Evolutionary conservation across 2,113 vertebrate genomes (phyloP), one percentile per base, ranked within the genome.

Genomic region (Hylia prasina): DNA sequence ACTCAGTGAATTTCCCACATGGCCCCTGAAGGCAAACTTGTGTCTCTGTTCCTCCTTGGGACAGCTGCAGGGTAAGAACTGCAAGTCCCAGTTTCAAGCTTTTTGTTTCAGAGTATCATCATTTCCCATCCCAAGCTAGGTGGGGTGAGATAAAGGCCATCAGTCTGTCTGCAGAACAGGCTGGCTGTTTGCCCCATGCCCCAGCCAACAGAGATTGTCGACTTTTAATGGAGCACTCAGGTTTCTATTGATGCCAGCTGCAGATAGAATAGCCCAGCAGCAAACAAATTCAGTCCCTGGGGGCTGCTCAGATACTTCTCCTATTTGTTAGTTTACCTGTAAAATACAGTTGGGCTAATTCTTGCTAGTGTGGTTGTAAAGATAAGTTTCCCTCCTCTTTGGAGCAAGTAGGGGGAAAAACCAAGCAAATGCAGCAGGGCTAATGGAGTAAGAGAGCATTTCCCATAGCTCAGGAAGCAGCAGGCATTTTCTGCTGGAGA

Each of bases 151-250:
- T 98, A 98, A 93, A 98, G 98, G 97, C 97, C 94, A 92, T 98
- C 98, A 98, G 98, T 98, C 98, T 98, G 97, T 98, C 98, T 98
- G 97, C 95, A 97, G 98, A 98, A 98, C 98, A 98, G 98, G 98
- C 98, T 97, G 83, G 83, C 93, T 96, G 97, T 97, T 96, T 87
- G 97, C 96, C 96, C 97, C 13, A 5, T 93, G 95, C 82, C 96
- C 96, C 89, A 51, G 97, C 48, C 51, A 97, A 77, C 81, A 97
- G 97, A 88, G 86, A 84, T 69, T 94, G 93, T 84, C 8, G 9
- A 80, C 86, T 97, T 82, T 75, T 97, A 98, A 97, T 97, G 97
- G 97, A 95, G 89, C 93, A 92, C 97, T 98, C 97, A 76, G 98
- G 97, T 98, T 98, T 98, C 98, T 44, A 18, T 94, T 63, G 98